phyloP scores from a whole-genome alignment of 2,113 vertebrate species.

The Periophthalmodon schlosseri region DNA sequence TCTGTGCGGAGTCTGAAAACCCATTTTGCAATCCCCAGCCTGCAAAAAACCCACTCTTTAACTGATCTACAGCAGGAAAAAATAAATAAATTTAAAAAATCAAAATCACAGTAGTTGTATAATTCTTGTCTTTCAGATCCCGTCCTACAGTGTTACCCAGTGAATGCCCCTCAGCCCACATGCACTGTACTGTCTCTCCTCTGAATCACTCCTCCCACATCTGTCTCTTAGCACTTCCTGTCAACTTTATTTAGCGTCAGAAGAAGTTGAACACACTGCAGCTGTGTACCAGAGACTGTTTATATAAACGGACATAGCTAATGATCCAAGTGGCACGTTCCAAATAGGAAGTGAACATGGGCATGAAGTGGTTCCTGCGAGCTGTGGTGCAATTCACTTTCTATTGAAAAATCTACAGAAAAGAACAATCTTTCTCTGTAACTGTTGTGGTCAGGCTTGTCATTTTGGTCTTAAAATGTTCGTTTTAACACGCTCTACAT shows the following conservation, averaged over 20 bases:
- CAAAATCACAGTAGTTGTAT: neutral
- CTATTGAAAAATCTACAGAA: too few relatives aligned
- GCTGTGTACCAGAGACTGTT: neutral
- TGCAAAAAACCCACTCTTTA: neutral
- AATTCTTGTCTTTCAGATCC: neutral
- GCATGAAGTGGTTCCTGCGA: too few relatives aligned
- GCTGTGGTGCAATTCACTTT: too few relatives aligned
- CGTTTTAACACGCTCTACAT: too few relatives aligned
- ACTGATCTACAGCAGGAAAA: neutral
- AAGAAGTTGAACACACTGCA: neutral
- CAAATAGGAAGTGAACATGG: too few relatives aligned
- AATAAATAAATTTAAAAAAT: neutral
- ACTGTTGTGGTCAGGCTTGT: too few relatives aligned
- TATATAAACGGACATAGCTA: too few relatives aligned
- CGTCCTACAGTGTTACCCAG: neutral
- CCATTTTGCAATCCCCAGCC: neutral
- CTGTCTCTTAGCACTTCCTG: slow-evolving; percentile 1
- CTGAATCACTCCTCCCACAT: slow-evolving; percentile 34
- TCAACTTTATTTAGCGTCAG: slow-evolving; percentile 1
- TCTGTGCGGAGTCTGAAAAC: too few relatives aligned
- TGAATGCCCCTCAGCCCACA: neutral
- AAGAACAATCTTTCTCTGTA: too few relatives aligned
- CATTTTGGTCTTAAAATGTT: too few relatives aligned
- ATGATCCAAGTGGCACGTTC: too few relatives aligned
- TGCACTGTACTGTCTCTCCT: neutral